Base-by-base conservation (phyloP, 2,113 vertebrate species). In the Gnathonemus echidnorhynchus region DNA sequence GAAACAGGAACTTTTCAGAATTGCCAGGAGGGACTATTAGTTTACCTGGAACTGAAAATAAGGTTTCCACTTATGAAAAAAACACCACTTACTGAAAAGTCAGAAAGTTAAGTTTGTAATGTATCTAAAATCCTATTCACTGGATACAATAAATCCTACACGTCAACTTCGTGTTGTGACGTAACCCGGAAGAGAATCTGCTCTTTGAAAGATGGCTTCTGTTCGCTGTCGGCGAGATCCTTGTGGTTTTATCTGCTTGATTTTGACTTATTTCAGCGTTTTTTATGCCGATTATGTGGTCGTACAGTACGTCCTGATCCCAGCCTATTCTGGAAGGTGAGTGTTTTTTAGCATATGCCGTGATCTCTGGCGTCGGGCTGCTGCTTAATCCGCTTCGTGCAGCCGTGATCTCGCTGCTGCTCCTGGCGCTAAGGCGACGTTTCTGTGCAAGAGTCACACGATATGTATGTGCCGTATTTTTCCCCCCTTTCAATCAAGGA, bases 241-340 rank as follows among this genome's bases (percentile, higher is more conserved):
- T 31, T 96, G 96, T 91, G 96, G 96, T 6, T 92, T 96, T 13
- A 92, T 97, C 17, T 97, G 96, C 74, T 84, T 97, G 3, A 90
- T 97, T 90, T 91, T 97, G 52, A 97, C 96, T 13, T 97, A 97
- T 89, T 95, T 96, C 77, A 96, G 96, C 91, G 95, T 97, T 0
- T 95, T 96, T 53, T 97, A 97, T 90, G 96, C 96, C 21, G 96
- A 97, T 91, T 97, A 97, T 88, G 96, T 97, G 92, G 95, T 97
- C 46, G 92, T 97, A 17, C 94, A 95, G 89, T 96, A 97, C 86
- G 95, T 97, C 1, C 95, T 97, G 86, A 93, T 96, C 88, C 94
- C 96, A 1, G 95, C 94, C 35, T 97, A 95, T 92, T 93, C 95
- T 6, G 95, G 90, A 89, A 97, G 97, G 96, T 97, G 35, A 42